phyloP scores from a whole-genome alignment of 1,140 invertebrate genomes.

The Eriosoma lanigerum region DNA sequence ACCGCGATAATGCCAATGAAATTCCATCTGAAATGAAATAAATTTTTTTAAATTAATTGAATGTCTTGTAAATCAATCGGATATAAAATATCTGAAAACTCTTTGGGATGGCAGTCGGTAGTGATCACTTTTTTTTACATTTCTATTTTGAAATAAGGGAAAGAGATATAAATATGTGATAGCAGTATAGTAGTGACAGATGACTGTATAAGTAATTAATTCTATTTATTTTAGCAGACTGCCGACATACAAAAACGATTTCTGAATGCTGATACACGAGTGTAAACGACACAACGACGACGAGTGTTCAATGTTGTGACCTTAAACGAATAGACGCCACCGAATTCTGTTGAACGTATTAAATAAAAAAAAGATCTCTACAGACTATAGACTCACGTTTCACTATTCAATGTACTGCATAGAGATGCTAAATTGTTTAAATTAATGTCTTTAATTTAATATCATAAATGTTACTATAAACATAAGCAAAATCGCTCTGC shows the following conservation, averaged over 20 bases:
- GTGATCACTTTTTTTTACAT: background rate
- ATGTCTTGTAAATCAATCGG: background rate
- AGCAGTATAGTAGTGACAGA: background rate
- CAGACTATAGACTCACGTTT: background rate
- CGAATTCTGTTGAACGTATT: constrained; percentile 23
- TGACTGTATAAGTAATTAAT: constrained; percentile 11
- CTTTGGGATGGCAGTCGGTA: background rate
- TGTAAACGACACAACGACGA: background rate
- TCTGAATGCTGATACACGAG: background rate
- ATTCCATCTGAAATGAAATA: constrained; percentile 39
- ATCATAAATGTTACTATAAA: background rate
- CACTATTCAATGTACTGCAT: constrained; percentile 16
- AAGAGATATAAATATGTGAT: too few species aligned
- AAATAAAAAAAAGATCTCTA: constrained; percentile 16
- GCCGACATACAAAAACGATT: background rate
- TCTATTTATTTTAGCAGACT: constrained; percentile 10
- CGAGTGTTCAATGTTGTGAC: constrained; percentile 14
- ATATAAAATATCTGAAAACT: background rate
- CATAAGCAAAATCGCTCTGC: background rate
- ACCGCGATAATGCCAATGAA: background rate
- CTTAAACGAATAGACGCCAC: constrained; percentile 36
- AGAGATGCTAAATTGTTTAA: constrained; percentile 41
- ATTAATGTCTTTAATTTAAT: constrained; percentile 50
- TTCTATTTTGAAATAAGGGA: constrained; percentile 10
- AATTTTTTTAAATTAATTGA: too few species aligned